phyloP scores from a whole-genome alignment of 2,797 vertebrate genomes.

The Fistularia tabacaria region DNA sequence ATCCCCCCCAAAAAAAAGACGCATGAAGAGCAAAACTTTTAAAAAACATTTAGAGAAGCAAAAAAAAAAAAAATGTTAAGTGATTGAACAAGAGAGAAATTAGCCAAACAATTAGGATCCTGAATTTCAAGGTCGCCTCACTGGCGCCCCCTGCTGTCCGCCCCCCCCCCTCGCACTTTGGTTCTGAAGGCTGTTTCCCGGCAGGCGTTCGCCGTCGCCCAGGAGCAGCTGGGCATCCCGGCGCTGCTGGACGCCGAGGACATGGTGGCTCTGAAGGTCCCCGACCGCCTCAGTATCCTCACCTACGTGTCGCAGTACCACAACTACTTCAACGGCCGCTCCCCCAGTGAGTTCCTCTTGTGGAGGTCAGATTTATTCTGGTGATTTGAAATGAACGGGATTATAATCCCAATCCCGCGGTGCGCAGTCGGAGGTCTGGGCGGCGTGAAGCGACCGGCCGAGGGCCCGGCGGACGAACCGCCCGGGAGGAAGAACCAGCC shows the following conservation, averaged over 20 bases:
- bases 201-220: slow-evolving; percentile 90
- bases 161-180: neutral
- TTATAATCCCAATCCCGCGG: neutral
- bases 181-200: neutral
- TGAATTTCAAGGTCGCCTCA: too few species aligned
- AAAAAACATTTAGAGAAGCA: too few species aligned
- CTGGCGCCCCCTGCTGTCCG: neutral
- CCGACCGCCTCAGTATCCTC: slow-evolving; percentile 94
- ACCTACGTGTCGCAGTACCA: slow-evolving; percentile 98
- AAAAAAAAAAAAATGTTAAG: too few species aligned
- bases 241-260: slow-evolving; percentile 95
- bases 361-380: too few species aligned
- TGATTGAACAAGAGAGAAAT: too few species aligned
- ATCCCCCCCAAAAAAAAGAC: too few species aligned
- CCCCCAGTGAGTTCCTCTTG: slow-evolving; percentile 88
- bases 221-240: slow-evolving; percentile 89
- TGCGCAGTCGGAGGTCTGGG: slow-evolving; percentile 85
- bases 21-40: too few species aligned
- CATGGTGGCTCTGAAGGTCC: slow-evolving; percentile 91
- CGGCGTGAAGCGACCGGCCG: slow-evolving; percentile 84
- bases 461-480: slow-evolving; percentile 64
- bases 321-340: slow-evolving; percentile 94
- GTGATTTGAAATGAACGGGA: slow-evolving; percentile 1
- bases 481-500: slow-evolving; percentile 80
- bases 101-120: too few species aligned